Evolutionary conservation across 2,888 invertebrate species (phyloP).

Genomic region (Pycnomerus fuliginosus): DNA sequence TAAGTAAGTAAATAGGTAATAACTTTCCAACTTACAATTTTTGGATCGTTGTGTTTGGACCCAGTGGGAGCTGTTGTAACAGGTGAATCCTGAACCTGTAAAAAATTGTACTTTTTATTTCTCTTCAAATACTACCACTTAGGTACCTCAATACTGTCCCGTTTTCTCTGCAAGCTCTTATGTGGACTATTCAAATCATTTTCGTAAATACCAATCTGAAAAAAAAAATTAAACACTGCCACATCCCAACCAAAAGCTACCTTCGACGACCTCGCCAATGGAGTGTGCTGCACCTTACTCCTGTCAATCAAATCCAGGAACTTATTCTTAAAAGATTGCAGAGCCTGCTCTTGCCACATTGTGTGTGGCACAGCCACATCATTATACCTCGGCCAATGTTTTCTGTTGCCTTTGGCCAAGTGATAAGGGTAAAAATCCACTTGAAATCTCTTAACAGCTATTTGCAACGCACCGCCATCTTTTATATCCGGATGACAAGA

Average conservation of each 20-base stretch:
- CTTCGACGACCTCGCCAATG: slow-evolving; percentile 47
- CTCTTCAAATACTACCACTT: too few relatives aligned
- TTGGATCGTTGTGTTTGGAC: too few relatives aligned
- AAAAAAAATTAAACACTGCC: too few relatives aligned
- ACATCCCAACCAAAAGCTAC: neutral
- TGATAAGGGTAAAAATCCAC: slow-evolving; percentile 97
- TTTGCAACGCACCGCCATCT: slow-evolving; percentile 91
- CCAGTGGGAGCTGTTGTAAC: too few relatives aligned
- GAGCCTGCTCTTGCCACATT: slow-evolving; percentile 84
- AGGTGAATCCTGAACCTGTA: too few relatives aligned
- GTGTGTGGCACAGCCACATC: slow-evolving; percentile 79
- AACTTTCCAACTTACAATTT: too few relatives aligned
- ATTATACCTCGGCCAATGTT: slow-evolving; percentile 85
- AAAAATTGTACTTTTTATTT: too few relatives aligned
- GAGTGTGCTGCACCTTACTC: slow-evolving; percentile 55
- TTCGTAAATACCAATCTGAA: too few relatives aligned
- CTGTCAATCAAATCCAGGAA: slow-evolving; percentile 76
- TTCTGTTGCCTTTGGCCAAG: slow-evolving; percentile 81
- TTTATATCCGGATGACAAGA: slow-evolving; percentile 81
- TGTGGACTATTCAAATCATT: too few relatives aligned
- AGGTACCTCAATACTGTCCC: slow-evolving; percentile 1
- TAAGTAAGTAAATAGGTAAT: too few relatives aligned
- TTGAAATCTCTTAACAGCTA: slow-evolving; percentile 83
- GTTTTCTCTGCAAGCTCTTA: too few relatives aligned
- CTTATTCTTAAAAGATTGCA: slow-evolving; percentile 74